A percentile compares a stretch with the other conserved stretches of the same genome.
Evolutionary conservation across 1,140 invertebrate species (phyloP).

Genomic region (Drosophila seguyi): DNA sequence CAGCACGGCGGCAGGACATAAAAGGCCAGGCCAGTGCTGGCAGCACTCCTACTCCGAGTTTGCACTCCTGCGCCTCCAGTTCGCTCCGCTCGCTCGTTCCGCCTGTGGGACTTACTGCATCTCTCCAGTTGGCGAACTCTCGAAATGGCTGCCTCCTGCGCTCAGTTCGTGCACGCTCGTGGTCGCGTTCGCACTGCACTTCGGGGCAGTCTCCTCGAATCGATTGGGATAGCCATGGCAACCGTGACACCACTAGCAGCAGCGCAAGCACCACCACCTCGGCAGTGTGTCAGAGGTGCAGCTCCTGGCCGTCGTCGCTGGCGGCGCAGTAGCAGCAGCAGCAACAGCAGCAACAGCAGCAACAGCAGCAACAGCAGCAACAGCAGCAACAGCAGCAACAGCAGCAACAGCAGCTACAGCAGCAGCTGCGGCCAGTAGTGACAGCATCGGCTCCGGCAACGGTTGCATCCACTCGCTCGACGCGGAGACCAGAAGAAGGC

Average conservation of each 20-base stretch:
- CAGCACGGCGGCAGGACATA: conserved; percentile 63
- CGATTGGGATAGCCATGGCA: conserved; percentile 73
- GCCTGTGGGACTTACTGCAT: conserved; percentile 7
- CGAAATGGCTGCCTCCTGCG: conserved; percentile 18
- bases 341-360: conserved; percentile 2
- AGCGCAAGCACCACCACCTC: conserved; percentile 16
- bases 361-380: conserved; percentile 15
- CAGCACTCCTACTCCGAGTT: conserved; percentile 79
- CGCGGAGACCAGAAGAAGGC: conserved; percentile 50
- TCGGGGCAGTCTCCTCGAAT: conserved; percentile 57
- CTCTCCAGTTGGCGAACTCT: conserved; percentile 1
- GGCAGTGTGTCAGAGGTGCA: conserved; percentile 58
- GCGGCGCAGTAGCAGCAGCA: conserved; percentile 19
- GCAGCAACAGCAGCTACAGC: conserved; percentile 29
- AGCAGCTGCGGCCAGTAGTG: conserved; percentile 52
- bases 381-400: conserved; percentile 26
- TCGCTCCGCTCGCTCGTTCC: conserved; percentile 42
- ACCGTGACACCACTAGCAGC: conserved; percentile 34
- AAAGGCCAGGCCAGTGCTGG: conserved; percentile 66
- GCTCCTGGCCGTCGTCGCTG: conserved; percentile 32
- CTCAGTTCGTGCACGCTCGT: conserved; percentile 73
- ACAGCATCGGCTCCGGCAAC: conserved; percentile 50
- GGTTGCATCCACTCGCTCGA: conserved; percentile 57
- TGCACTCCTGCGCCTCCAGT: conserved; percentile 67
- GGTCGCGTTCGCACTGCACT: conserved; percentile 63